Conservation (phyloP, 2,797 vertebrate genomes). For the Urocyon cinereoargenteus region DNA sequence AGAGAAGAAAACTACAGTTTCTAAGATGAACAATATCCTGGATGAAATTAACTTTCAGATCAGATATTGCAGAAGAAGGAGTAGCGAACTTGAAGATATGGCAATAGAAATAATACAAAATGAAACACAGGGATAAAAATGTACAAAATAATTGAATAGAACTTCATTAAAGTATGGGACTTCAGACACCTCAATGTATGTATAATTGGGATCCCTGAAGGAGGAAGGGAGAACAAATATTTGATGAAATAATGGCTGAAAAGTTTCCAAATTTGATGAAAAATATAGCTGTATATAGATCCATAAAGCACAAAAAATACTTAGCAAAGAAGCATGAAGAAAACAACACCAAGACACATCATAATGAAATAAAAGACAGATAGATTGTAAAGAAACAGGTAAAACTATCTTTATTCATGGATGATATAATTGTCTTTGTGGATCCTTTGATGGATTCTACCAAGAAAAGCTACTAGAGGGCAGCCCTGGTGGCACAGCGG, state of each 20-base stretch:
- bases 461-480: neutral
- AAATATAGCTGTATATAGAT: neutral
- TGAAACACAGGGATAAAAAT: neutral
- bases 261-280: neutral
- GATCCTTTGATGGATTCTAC: neutral
- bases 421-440: neutral
- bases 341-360: neutral
- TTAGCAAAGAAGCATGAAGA: neutral
- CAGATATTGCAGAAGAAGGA: neutral
- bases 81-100: neutral
- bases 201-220: neutral
- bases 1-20: neutral
- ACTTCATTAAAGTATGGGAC: neutral
- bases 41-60: neutral
- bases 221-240: neutral
- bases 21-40: slow-evolving; percentile 14
- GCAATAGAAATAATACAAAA: neutral
- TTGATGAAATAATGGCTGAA: neutral
- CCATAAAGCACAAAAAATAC: neutral
- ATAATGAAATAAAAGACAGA: neutral
- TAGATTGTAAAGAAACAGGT: neutral
- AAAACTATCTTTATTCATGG: neutral
- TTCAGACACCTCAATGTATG: neutral
- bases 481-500: too few species aligned
- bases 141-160: neutral